Evolutionary conservation across 2,888 invertebrate genomes (phyloP), one percentile per base, ranked within the genome.

Genomic region (Ephialtes manifestator): DNA sequence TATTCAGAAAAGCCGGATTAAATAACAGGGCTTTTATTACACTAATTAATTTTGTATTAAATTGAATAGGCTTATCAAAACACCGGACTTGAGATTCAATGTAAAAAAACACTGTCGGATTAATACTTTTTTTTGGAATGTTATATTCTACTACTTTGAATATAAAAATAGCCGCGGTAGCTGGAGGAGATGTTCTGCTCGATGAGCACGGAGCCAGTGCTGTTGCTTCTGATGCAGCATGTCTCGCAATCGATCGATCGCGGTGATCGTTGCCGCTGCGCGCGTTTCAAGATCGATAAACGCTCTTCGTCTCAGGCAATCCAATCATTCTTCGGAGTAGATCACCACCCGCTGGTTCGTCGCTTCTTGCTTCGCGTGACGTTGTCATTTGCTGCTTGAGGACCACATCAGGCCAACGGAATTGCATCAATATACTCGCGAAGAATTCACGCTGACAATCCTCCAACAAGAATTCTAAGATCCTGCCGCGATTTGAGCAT

Each of bases 111-210:
- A 7, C 13, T 43, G 11, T 1, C 13, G 2, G 13, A 0, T 43
- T 11, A 43, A 43, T 43, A 43, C 43, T 43, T 55, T 10, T 55
- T 55, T 10, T 55, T 24, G 11, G 55, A 55, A 55, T 55, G 11
- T 55, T 24, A 55, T 55, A 24, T 24, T 55, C 11, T 13, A 13
- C 24, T 24, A 24, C 28, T 55, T 28, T 55, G 24, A 55, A 55
- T 20, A 20, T 20, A 20, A 88, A 88, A 86, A 87, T 86, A 87
- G 90, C 20, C 71, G 71, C 71, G 84, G 91, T 91, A 91, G 91
- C 91, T 89, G 82, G 89, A 86, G 88, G 90, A 90, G 90, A 90
- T 91, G 91, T 91, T 91, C 91, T 89, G 91, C 90, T 91, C 89
- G 91, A 89, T 89, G 91, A 91, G 90, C 91, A 90, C 90, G 48